Conservation (phyloP, 2,888 invertebrate species). For the Acleris emargana region DNA sequence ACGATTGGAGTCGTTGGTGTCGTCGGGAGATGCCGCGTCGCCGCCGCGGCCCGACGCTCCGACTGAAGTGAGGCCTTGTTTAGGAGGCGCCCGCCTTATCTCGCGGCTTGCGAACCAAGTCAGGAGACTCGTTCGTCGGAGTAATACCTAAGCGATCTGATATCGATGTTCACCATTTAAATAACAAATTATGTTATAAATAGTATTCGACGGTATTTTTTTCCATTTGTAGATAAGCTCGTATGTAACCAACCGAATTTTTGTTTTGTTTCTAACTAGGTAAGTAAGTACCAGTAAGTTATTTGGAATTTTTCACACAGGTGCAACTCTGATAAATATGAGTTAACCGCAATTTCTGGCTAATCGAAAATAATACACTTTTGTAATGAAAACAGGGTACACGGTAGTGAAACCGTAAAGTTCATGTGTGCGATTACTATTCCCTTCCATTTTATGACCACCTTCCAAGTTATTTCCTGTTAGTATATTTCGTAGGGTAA, state of each 20-base stretch:
- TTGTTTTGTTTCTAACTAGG: too few relatives aligned
- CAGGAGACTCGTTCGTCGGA: conserved; percentile 67
- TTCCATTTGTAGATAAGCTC: too few relatives aligned
- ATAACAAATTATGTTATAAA: conserved; percentile 34
- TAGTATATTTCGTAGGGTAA: conserved; percentile 9
- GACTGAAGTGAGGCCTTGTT: conserved; percentile 68
- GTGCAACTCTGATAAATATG: too few relatives aligned
- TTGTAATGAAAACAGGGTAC: background rate
- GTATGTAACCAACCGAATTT: too few relatives aligned
- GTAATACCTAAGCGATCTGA: conserved; percentile 55
- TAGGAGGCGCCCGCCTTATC: conserved; percentile 76
- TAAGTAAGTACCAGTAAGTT: too few relatives aligned
- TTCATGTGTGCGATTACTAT: background rate
- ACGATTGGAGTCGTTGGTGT: conserved; percentile 47
- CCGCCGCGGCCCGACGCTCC: conserved; percentile 44
- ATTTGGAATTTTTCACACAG: too few relatives aligned
- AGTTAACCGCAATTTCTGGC: too few relatives aligned
- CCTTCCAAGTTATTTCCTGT: background rate
- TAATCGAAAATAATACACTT: too few relatives aligned
- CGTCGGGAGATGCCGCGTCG: conserved; percentile 59
- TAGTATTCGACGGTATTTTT: background rate
- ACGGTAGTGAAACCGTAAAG: background rate
- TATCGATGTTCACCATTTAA: conserved; percentile 53
- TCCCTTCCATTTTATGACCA: background rate
- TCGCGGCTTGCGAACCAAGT: conserved; percentile 64